Evolutionary conservation across 2,113 vertebrate species (phyloP).

Genomic region (Leiothrix lutea): DNA sequence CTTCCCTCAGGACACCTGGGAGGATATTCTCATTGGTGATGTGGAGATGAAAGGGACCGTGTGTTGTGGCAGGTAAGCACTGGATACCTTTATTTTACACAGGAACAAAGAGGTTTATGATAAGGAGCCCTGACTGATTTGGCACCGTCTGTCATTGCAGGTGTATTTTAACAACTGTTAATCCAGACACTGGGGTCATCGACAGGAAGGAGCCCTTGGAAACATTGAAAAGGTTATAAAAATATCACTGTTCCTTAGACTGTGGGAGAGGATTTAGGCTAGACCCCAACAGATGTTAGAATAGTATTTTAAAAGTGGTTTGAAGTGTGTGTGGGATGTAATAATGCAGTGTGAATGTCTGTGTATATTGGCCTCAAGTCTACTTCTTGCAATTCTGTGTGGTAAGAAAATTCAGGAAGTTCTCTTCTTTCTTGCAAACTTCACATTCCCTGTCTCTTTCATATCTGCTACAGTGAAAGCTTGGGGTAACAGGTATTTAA

Average conservation of each 20-base stretch:
- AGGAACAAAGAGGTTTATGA: background rate
- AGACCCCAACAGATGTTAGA: background rate
- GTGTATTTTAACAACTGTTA: constrained; percentile 89
- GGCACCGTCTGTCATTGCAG: constrained; percentile 61
- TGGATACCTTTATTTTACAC: background rate
- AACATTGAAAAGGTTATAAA: constrained; percentile 86
- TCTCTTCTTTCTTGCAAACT: background rate
- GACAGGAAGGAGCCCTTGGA: constrained; percentile 89
- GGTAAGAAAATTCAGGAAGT: background rate
- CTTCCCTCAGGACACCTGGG: constrained; percentile 86
- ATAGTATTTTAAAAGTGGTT: background rate
- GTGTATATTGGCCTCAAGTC: background rate
- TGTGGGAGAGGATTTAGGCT: background rate
- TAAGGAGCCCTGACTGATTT: background rate
- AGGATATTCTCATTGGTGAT: constrained; percentile 85
- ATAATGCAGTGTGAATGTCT: background rate
- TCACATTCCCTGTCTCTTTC: background rate
- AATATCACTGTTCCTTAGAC: background rate
- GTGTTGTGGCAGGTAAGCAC: constrained; percentile 86
- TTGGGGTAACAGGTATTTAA: background rate
- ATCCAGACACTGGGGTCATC: constrained; percentile 90
- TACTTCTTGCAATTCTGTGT: background rate
- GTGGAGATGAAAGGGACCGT: constrained; percentile 81
- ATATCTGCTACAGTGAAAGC: background rate
- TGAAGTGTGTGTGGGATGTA: background rate